A percentile compares a stretch with the other conserved stretches of the same genome.
phyloP scores from a whole-genome alignment of 2,888 invertebrate genomes.

The Lagria hirta region DNA sequence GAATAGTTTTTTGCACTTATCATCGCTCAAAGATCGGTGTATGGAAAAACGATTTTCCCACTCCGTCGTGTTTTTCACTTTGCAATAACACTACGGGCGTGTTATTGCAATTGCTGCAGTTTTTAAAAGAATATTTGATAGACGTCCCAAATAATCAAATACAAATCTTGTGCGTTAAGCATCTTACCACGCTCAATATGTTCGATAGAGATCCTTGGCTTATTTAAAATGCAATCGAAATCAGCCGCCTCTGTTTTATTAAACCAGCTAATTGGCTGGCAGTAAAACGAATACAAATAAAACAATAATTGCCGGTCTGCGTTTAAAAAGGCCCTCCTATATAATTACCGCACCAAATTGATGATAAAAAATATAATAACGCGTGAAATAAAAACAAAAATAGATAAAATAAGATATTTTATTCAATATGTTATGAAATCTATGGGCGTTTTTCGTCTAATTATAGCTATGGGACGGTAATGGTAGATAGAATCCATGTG shows the following conservation, averaged over 20 bases:
- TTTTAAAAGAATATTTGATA: too few relatives aligned
- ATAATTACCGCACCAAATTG: slow-evolving; percentile 6
- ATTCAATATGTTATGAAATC: slow-evolving; percentile 5
- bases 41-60: too few relatives aligned
- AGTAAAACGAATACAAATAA: slow-evolving; percentile 10
- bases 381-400: slow-evolving; percentile 19
- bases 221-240: too few relatives aligned
- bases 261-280: slow-evolving; percentile 17
- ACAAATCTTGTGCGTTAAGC: too few relatives aligned
- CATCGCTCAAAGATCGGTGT: too few relatives aligned
- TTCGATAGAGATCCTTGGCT: too few relatives aligned
- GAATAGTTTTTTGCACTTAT: too few relatives aligned
- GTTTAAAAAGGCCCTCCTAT: neutral
- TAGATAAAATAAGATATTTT: slow-evolving; percentile 10
- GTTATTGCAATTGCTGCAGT: too few relatives aligned
- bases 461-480: slow-evolving; percentile 26
- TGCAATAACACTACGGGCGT: too few relatives aligned
- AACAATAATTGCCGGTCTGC: slow-evolving; percentile 15
- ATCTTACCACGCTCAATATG: too few relatives aligned
- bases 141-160: too few relatives aligned
- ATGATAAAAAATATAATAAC: slow-evolving; percentile 18
- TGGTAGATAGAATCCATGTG: slow-evolving; percentile 20
- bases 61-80: too few relatives aligned
- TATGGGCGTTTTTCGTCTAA: slow-evolving; percentile 25
- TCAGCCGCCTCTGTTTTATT: slow-evolving; percentile 18